A percentile compares a stretch with the other conserved stretches of the same genome.
Conservation (phyloP, 2,113 vertebrate genomes). For the Hippocampus abdominalis region DNA sequence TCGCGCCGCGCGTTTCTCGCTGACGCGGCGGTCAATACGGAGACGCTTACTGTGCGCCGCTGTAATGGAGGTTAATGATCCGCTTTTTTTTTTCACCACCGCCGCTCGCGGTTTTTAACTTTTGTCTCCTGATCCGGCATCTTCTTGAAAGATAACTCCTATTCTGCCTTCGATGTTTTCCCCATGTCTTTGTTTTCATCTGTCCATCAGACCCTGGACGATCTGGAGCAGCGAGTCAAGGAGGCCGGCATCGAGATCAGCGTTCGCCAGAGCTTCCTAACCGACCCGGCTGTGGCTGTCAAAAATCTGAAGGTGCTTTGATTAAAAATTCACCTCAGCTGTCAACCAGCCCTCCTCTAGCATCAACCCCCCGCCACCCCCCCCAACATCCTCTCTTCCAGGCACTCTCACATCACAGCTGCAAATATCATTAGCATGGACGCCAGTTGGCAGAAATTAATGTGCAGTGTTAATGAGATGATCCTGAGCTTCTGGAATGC, state of each 20-base stretch:
- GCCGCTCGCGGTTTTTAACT: background rate
- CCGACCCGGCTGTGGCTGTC: conserved; percentile 88
- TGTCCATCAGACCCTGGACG: conserved; percentile 83
- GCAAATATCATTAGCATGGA: conserved; percentile 57
- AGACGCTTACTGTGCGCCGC: conserved; percentile 39
- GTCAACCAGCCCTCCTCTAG: conserved; percentile 19
- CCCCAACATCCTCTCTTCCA: background rate
- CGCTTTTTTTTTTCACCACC: conserved; percentile 16
- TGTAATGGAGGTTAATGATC: conserved; percentile 63
- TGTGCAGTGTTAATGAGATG: conserved; percentile 52
- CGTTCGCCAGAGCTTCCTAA: conserved; percentile 93
- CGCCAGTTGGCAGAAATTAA: conserved; percentile 56
- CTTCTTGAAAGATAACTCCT: background rate
- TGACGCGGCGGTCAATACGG: conserved; percentile 42
- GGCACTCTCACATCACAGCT: conserved; percentile 25
- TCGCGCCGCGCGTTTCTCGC: conserved; percentile 42
- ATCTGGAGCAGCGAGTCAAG: conserved; percentile 87
- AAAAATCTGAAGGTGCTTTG: conserved; percentile 91
- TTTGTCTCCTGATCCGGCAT: conserved; percentile 17
- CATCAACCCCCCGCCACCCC: conserved; percentile 2
- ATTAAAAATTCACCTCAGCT: conserved; percentile 67
- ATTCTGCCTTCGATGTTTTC: conserved; percentile 5
- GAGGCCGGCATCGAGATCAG: conserved; percentile 94
- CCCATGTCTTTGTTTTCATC: conserved; percentile 27
- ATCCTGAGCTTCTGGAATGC: conserved; percentile 45